A percentile compares a stretch with the other conserved stretches of the same genome.
These are phyloP conservation scores for Athetis lepigone DNA, from an alignment of 2,888 invertebrate genomes.

Conservation along the genomic window DNA sequence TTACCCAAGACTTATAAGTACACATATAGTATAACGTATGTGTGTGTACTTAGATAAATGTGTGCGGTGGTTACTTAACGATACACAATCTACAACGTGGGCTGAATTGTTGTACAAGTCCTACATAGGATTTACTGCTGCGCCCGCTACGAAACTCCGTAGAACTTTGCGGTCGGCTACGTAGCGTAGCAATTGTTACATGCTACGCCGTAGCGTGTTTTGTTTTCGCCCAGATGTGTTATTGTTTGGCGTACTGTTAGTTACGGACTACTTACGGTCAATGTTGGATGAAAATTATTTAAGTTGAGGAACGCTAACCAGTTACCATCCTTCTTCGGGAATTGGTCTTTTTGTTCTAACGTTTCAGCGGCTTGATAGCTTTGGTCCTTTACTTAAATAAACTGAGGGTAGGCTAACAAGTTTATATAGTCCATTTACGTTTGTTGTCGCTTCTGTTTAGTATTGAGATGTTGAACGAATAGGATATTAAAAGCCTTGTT, in stretches of 20 bases:
- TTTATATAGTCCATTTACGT: conserved; percentile 4
- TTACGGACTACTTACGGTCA: conserved; percentile 43
- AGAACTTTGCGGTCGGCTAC: conserved; percentile 69
- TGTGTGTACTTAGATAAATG: conserved; percentile 58
- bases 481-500: conserved; percentile 33
- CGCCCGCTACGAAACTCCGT: conserved; percentile 74
- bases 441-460: conserved; percentile 28
- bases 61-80: conserved; percentile 68
- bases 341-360: conserved; percentile 34
- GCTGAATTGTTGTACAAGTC: conserved; percentile 69
- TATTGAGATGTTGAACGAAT: conserved; percentile 25
- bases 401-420: neutral
- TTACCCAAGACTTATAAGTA: conserved; percentile 48
- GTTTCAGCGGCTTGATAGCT: conserved; percentile 3
- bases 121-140: conserved; percentile 72
- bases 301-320: conserved; percentile 11
- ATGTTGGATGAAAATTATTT: conserved; percentile 50
- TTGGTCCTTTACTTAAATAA: conserved; percentile 9
- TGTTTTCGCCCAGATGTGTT: conserved; percentile 59
- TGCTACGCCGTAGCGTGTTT: conserved; percentile 60
- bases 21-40: conserved; percentile 26
- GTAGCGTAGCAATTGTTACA: conserved; percentile 67
- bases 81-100: conserved; percentile 69
- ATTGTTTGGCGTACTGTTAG: conserved; percentile 48
- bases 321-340: conserved; percentile 14